A percentile compares a stretch with the other conserved stretches of the same genome.
These are phyloP conservation scores for Stomorhina lunata DNA, from an alignment of 2,888 invertebrate genomes.

Conservation along the genomic window DNA sequence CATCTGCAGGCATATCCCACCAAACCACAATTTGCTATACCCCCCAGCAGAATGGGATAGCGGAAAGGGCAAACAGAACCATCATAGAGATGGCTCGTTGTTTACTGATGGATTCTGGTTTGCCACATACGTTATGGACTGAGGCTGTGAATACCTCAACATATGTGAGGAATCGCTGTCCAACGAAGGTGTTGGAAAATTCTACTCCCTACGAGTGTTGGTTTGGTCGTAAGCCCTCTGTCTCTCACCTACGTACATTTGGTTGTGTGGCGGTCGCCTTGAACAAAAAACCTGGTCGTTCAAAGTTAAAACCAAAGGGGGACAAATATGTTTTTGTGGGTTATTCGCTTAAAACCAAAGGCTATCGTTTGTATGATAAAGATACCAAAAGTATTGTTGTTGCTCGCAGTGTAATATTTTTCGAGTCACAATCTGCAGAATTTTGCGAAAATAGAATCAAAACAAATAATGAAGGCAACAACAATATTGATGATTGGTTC, in stretches of 20 bases:
- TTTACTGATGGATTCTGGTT: conserved; percentile 32
- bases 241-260: conserved; percentile 58
- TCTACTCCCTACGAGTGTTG: conserved; percentile 63
- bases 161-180: conserved; percentile 64
- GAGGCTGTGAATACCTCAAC: conserved; percentile 65
- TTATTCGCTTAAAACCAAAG: conserved; percentile 48
- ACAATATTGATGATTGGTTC: background rate
- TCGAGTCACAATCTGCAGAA: too few species aligned
- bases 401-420: conserved; percentile 53
- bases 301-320: conserved; percentile 61
- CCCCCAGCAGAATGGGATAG: conserved; percentile 67
- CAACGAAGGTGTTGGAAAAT: conserved; percentile 50
- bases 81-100: conserved; percentile 66
- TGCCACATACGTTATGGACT: conserved; percentile 21
- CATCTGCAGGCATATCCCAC: conserved; percentile 60
- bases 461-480: background rate
- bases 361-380: conserved; percentile 56
- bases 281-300: conserved; percentile 44
- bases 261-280: conserved; percentile 60
- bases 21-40: conserved; percentile 61
- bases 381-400: conserved; percentile 31
- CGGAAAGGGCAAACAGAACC: conserved; percentile 64
- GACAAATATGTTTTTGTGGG: too few species aligned
- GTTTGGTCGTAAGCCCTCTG: conserved; percentile 59
- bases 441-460: conserved; percentile 67